Evolutionary conservation across 2,888 invertebrate genomes (phyloP), one percentile per base, ranked within the genome.

Genomic region (Nudaria mundana): DNA sequence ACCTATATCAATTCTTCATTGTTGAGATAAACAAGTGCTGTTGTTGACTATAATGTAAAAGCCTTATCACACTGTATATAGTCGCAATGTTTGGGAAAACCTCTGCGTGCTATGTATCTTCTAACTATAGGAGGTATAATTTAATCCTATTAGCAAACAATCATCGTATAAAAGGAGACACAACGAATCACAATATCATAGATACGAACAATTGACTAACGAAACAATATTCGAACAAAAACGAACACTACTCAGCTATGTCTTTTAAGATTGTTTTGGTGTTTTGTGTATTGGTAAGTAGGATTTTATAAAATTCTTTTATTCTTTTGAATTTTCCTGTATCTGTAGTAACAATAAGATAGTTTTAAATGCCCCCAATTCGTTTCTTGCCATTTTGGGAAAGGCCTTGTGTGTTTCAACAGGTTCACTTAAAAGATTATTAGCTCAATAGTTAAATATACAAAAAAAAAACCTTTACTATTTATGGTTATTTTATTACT

Each of bases 261-360:
- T 74, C 68, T 59, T 76, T 77, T 40, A 83, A 82, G 61, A 55
- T 79, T 47, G 44, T 78, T 44, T 39, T 85, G 28, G 67, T 66
- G 28, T 54, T 85, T 50, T 76, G 78, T 48, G 49, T 73, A 39
- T 40, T 81, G 80, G 87, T 87, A 60, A 81, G 87, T 79, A 34
- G 10, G 4, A n/a, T 14, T 12, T 13, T 26, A 5, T 12, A 2
- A 14, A 3, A 8, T 13, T 12, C 2, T 6, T 26, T 26, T 7
- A 26, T 8, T 4, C 13, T 2, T 26, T 13, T 26, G 3, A 1
- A 13, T 3, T 13, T 13, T 13, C 3, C 14, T n/a, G 4, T 12
- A 12, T 28, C 4, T 5, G 2, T 29, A 15, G 5, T 10, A 12
- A 4, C 5, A 29, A n/a, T 15, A 26, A 18, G 5, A 4, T 18